These are phyloP conservation scores for Zelostemma sp. DNA, from an alignment of 1,140 invertebrate species.

Conservation along the genomic window DNA sequence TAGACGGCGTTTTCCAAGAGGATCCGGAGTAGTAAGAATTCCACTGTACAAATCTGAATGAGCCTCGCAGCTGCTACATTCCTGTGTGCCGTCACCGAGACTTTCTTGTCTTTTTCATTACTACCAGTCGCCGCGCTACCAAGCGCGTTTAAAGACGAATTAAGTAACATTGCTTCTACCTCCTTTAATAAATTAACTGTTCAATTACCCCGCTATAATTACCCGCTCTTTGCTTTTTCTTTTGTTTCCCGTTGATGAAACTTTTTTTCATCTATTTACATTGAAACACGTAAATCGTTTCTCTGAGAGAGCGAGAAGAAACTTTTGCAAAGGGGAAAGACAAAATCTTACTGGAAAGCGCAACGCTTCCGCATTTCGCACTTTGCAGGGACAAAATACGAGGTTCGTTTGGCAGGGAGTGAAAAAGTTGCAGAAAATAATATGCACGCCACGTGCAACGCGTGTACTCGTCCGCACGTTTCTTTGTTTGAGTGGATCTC, in stretches of 20 bases:
- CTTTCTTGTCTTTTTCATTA: conserved; percentile 56
- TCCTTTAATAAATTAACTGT: no score
- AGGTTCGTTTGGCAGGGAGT: background rate
- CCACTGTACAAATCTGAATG: conserved; percentile 65
- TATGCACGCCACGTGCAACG: conserved; percentile 5
- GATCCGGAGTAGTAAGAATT: conserved; percentile 62
- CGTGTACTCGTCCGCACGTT: conserved; percentile 17
- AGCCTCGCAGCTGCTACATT: conserved; percentile 67
- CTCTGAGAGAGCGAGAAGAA: no score
- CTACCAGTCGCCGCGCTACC: conserved; percentile 15
- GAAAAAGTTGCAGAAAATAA: background rate
- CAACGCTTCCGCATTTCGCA: no score
- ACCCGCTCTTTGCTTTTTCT: no score
- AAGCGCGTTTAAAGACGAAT: conserved; percentile 1
- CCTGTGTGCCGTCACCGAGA: conserved; percentile 61
- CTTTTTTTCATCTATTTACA: no score
- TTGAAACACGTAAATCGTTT: no score
- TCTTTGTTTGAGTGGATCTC: conserved; percentile 29
- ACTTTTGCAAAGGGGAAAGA: no score
- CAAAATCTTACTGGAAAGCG: no score
- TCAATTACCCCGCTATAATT: no score
- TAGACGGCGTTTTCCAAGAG: conserved; percentile 48
- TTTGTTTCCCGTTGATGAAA: no score
- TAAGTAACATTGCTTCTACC: conserved; percentile 2
- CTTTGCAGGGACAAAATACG: no score